Conservation (phyloP, 2,888 invertebrate genomes). For the Epinotia bilunana region DNA sequence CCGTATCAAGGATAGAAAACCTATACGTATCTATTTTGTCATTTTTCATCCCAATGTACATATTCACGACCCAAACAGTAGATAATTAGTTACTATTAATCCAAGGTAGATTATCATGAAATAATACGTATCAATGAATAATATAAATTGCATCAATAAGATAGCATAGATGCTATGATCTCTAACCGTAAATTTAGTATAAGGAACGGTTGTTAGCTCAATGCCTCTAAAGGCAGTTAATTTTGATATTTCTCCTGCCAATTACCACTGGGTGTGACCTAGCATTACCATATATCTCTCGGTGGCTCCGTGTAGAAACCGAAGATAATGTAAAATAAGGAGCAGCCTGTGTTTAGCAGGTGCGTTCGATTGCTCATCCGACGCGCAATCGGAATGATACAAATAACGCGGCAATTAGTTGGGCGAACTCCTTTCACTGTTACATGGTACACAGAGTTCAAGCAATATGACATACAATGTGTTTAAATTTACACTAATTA, state of each 20-base stretch:
- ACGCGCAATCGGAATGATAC: slow-evolving; percentile 63
- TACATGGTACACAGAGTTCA: slow-evolving; percentile 43
- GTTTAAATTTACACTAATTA: too few species aligned
- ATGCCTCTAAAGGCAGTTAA: neutral
- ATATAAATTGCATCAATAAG: too few species aligned
- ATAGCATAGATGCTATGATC: too few species aligned
- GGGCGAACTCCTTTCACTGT: slow-evolving; percentile 71
- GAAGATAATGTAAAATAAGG: slow-evolving; percentile 9
- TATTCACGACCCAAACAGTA: too few species aligned
- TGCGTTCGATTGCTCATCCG: slow-evolving; percentile 58
- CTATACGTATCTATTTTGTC: too few species aligned
- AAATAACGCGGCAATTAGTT: slow-evolving; percentile 71
- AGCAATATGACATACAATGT: slow-evolving; percentile 6
- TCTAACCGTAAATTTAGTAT: neutral
- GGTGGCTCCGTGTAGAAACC: neutral
- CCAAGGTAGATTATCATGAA: too few species aligned
- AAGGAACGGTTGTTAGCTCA: neutral
- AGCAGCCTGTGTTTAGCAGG: slow-evolving; percentile 47
- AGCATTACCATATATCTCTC: neutral
- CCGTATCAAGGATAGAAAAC: too few species aligned
- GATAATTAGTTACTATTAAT: too few species aligned
- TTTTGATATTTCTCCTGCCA: neutral
- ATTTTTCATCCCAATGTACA: neutral
- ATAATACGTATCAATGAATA: too few species aligned
- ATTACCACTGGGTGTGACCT: neutral